A percentile compares a stretch with the other conserved stretches of the same genome.
These are phyloP conservation scores for Drosophila oshimai DNA, from an alignment of 1,140 invertebrate species.

Conservation along the genomic window DNA sequence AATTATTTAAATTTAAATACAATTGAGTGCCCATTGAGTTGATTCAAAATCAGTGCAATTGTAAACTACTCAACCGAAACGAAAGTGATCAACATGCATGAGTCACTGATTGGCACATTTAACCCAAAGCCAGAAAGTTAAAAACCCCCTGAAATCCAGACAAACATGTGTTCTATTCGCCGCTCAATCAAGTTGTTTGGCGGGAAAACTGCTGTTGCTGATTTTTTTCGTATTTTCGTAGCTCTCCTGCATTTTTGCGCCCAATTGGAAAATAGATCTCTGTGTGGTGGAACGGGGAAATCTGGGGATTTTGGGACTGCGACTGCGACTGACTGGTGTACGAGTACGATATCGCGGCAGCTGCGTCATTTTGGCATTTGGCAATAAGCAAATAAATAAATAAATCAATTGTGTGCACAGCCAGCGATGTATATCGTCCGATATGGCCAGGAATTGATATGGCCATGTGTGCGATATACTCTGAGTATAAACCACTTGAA, in stretches of 20 bases:
- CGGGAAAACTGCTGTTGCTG: constrained; percentile 18
- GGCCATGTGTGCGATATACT: not conserved
- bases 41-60: not conserved
- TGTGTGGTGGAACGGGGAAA: not conserved
- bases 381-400: constrained; percentile 78
- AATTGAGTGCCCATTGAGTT: too few species aligned
- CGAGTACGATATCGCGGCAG: constrained; percentile 47
- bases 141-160: not conserved
- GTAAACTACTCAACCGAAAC: not conserved
- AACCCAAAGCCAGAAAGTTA: not conserved
- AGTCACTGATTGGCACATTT: not conserved
- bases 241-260: constrained; percentile 1
- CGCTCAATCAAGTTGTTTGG: constrained; percentile 42
- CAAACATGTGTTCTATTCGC: constrained; percentile 37
- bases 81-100: not conserved
- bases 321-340: not conserved
- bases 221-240: constrained; percentile 3
- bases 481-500: constrained; percentile 49
- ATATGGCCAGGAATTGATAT: constrained; percentile 33
- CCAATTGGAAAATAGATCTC: constrained; percentile 19
- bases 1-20: too few species aligned
- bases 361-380: constrained; percentile 68
- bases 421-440: constrained; percentile 44
- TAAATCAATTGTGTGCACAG: constrained; percentile 71
- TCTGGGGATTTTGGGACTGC: not conserved